phyloP scores from a whole-genome alignment of 2,888 invertebrate genomes.

The Agrochola lota region DNA sequence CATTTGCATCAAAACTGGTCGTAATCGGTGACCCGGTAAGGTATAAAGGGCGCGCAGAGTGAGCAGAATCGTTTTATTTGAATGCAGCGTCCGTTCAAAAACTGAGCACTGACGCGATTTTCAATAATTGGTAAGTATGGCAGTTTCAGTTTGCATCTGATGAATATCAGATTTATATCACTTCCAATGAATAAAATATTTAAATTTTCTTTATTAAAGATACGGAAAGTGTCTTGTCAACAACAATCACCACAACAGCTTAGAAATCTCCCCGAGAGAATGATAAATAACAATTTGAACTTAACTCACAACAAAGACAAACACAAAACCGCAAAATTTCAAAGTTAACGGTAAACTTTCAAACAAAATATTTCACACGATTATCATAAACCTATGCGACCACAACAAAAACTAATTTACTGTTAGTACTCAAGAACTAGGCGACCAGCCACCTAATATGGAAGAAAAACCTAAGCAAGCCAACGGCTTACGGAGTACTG shows the following conservation, averaged over 20 bases:
- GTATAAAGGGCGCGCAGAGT: constrained; percentile 19
- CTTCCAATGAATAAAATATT: neutral
- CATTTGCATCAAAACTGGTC: constrained; percentile 52
- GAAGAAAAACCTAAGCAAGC: constrained; percentile 54
- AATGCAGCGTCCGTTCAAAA: neutral
- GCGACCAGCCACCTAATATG: constrained; percentile 24
- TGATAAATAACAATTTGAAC: neutral
- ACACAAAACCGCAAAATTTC: constrained; percentile 17
- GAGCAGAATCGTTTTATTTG: constrained; percentile 10
- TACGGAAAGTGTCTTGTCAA: neutral
- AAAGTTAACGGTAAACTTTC: constrained; percentile 8
- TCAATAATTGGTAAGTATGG: no score
- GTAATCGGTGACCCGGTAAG: constrained; percentile 35
- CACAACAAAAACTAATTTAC: constrained; percentile 31
- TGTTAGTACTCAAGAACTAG: constrained; percentile 16
- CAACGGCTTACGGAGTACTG: constrained; percentile 68
- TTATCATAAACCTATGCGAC: constrained; percentile 5
- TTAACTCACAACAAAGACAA: neutral
- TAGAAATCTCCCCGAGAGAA: neutral
- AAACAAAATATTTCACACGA: constrained; percentile 3
- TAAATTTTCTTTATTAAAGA: neutral
- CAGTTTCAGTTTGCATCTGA: no score
- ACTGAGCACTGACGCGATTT: neutral
- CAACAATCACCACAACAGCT: neutral
- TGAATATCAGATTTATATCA: neutral